Evolutionary conservation across 2,113 vertebrate genomes (phyloP).

Genomic region (Suncus etruscus): DNA sequence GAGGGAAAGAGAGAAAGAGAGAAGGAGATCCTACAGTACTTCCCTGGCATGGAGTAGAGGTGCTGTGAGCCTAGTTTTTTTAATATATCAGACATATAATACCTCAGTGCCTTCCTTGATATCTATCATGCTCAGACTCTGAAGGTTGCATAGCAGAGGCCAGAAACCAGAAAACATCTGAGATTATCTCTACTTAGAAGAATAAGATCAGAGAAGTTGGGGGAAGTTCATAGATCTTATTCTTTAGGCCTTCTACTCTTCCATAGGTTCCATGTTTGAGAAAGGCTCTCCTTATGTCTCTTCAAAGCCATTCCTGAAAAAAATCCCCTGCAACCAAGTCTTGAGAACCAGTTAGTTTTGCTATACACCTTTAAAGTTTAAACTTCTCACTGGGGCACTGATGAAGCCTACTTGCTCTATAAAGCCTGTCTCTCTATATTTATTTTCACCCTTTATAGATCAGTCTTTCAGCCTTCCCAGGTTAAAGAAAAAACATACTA

Average conservation of each 20-base stretch:
- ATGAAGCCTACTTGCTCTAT: fast-evolving
- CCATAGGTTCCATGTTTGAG: neutral
- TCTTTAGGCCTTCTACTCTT: neutral
- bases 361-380: too few relatives aligned
- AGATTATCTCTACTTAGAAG: neutral
- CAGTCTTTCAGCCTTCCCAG: neutral
- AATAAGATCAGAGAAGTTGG: neutral
- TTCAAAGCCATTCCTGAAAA: too few relatives aligned
- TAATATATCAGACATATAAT: neutral
- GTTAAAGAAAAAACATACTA: neutral
- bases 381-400: too few relatives aligned
- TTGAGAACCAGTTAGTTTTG: neutral
- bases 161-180: neutral
- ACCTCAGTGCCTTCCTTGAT: neutral
- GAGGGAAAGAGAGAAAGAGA: neutral
- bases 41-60: neutral
- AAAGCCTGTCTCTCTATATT: too few relatives aligned
- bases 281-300: neutral
- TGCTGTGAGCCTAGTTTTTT: neutral
- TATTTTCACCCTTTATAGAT: neutral
- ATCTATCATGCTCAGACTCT: neutral
- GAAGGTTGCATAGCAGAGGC: neutral
- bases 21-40: neutral
- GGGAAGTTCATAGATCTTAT: neutral
- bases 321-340: neutral